Percentiles rank a stretch among this genome's conserved stretches.
phyloP scores from a whole-genome alignment of 1,140 invertebrate genomes.

The Drosophila sproati region DNA sequence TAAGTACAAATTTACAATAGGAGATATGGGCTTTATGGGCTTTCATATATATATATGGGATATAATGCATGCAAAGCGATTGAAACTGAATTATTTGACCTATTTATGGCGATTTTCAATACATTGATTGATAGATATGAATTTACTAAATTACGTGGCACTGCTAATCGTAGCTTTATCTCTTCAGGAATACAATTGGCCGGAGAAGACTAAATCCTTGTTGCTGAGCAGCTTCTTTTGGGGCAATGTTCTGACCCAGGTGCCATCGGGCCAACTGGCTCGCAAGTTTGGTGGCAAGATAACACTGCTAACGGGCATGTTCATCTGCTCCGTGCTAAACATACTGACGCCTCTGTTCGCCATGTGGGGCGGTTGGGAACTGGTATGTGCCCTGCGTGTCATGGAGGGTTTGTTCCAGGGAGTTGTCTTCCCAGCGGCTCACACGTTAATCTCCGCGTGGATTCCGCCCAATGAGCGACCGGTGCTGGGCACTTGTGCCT shows the following conservation, averaged over 20 bases:
- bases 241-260: slow-evolving; percentile 86
- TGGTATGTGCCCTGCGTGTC: slow-evolving; percentile 87
- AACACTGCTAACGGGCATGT: slow-evolving; percentile 87
- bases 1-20: slow-evolving; percentile 49
- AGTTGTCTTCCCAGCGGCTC: slow-evolving; percentile 91
- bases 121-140: too few species aligned
- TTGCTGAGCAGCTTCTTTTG: slow-evolving; percentile 89
- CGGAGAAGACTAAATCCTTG: slow-evolving; percentile 85
- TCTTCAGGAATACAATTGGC: slow-evolving; percentile 86
- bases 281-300: slow-evolving; percentile 88
- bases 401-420: slow-evolving; percentile 92
- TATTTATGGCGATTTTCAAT: too few species aligned
- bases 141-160: too few species aligned
- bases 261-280: slow-evolving; percentile 90
- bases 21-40: too few species aligned
- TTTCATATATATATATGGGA: too few species aligned
- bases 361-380: slow-evolving; percentile 86
- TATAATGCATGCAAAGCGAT: too few species aligned
- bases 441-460: slow-evolving; percentile 93
- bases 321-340: slow-evolving; percentile 85
- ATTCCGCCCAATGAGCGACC: slow-evolving; percentile 87
- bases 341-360: slow-evolving; percentile 84
- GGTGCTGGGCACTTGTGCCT: slow-evolving; percentile 86
- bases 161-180: background rate
- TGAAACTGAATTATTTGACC: too few species aligned